Evolutionary conservation across 2,797 vertebrate genomes (phyloP).

Genomic region (Lepidocolaptes lacrymiger): DNA sequence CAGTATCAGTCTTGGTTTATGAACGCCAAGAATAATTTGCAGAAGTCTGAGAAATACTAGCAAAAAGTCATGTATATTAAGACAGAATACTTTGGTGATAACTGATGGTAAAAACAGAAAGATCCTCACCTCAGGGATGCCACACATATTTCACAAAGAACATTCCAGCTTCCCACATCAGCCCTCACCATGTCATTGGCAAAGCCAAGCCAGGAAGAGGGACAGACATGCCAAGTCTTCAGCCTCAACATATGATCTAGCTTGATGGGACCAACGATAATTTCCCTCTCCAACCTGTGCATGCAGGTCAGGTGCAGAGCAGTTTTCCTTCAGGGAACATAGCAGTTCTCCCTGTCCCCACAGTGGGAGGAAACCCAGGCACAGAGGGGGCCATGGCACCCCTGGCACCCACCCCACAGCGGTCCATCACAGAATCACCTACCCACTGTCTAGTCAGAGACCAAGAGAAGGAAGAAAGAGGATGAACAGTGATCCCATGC

Average conservation of each 20-base stretch:
- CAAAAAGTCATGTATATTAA: not conserved
- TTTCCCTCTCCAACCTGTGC: not conserved
- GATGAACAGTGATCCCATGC: fast-evolving
- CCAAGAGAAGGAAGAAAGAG: not conserved
- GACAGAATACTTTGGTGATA: not conserved
- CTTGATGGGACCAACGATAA: not conserved
- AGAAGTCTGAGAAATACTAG: not conserved
- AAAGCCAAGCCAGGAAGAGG: not conserved
- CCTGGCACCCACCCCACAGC: not conserved
- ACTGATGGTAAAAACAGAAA: not conserved
- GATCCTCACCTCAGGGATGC: not conserved
- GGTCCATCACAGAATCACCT: not conserved
- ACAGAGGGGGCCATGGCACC: not conserved
- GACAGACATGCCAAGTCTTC: not conserved
- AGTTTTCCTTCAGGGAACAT: not conserved
- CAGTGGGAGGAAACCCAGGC: fast-evolving
- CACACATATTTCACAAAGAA: not conserved
- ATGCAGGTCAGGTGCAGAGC: fast-evolving
- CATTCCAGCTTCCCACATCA: not conserved
- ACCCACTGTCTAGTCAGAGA: not conserved
- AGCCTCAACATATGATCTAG: not conserved
- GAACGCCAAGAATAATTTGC: not conserved
- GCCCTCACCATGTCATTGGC: not conserved
- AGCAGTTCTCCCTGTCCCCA: not conserved
- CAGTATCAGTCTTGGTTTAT: not conserved